Percentiles rank a stretch among this genome's conserved stretches.
Conservation (phyloP, 1,140 invertebrate species). For the Brachionus asplanchnoidis region DNA sequence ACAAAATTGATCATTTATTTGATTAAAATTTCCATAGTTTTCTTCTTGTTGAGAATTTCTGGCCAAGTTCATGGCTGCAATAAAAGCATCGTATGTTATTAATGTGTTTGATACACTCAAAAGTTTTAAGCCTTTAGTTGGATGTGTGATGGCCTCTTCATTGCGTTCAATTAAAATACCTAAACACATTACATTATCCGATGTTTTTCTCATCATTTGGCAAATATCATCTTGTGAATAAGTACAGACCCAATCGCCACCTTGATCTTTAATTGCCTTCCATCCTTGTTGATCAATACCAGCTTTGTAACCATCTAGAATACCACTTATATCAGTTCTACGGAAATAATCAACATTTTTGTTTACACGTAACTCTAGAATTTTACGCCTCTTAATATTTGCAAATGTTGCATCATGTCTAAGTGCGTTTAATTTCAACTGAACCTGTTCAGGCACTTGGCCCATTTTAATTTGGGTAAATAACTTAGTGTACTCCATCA, state of each 20-base stretch:
- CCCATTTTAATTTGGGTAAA: slow-evolving; percentile 29
- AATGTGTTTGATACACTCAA: slow-evolving; percentile 12
- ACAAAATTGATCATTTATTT: slow-evolving; percentile 3
- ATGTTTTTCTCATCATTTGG: slow-evolving; percentile 10
- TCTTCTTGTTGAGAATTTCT: slow-evolving; percentile 13
- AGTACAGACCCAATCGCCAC: neutral
- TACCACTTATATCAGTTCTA: slow-evolving; percentile 13
- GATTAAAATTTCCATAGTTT: slow-evolving; percentile 3
- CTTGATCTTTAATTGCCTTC: slow-evolving; percentile 15
- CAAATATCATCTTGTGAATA: neutral
- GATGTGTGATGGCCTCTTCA: slow-evolving; percentile 1
- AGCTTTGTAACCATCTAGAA: neutral
- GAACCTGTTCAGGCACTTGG: slow-evolving; percentile 20
- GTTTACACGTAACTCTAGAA: slow-evolving; percentile 7
- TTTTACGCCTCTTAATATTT: neutral
- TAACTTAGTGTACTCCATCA: slow-evolving; percentile 20
- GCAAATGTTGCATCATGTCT: slow-evolving; percentile 32
- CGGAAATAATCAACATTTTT: slow-evolving; percentile 32
- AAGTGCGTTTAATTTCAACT: slow-evolving; percentile 10
- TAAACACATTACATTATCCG: slow-evolving; percentile 18
- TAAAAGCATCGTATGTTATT: slow-evolving; percentile 23
- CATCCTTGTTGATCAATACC: slow-evolving; percentile 29
- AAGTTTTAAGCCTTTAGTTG: slow-evolving; percentile 21
- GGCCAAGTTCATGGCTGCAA: neutral
- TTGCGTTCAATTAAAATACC: slow-evolving; percentile 11